Base-by-base conservation (phyloP, 2,888 invertebrate genomes). In the Gonocerus acuteangulatus region DNA sequence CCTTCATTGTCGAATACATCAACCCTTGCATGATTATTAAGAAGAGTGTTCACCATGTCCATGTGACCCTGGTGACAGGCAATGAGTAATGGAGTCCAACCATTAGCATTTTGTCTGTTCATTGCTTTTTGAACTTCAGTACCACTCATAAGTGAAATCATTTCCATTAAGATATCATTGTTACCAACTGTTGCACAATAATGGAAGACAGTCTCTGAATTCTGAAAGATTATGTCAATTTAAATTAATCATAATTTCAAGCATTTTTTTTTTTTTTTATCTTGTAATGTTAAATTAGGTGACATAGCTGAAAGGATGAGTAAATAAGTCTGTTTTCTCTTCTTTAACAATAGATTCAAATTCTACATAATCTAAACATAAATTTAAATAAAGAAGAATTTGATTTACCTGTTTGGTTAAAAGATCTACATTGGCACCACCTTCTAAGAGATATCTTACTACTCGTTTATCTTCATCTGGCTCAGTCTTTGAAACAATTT, bases 1-100 rank as follows among this genome's bases (percentile, higher is more conserved):
- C 92, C 92, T 75, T 97, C 96, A 67, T 85, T 86, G 73, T 99
- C 99, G 74, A 99, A 99, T 0, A 99, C 97, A 74, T 99, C 99
- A 16, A 99, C 97, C 72, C 99, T 83, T 7, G 97, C 97, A 74
- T 97, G 95, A 75, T 96, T 94, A 39, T 87, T 82, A 62, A 96
- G 79, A 61, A 97, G 79, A 64, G 89, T 90, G 71, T 82, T 89
- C 44, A 96, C 94, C 68, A 97, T 84, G 72, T 93, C 91, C 79
- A 91, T 87, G 74, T 99, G 97, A 3, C 96, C 99, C 72, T 90
- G 83, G 72, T 96, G 87, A 71, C 96, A 91, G 18, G 99, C 97
- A 69, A 97, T 95, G 56, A 97, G 78, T 67, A 99, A 78, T 13
- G 99, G 97, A 0, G 97, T 96, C 95, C 97, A 97, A 7, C 99